phyloP scores from a whole-genome alignment of 1,140 invertebrate species.

The Ips nitidus region DNA sequence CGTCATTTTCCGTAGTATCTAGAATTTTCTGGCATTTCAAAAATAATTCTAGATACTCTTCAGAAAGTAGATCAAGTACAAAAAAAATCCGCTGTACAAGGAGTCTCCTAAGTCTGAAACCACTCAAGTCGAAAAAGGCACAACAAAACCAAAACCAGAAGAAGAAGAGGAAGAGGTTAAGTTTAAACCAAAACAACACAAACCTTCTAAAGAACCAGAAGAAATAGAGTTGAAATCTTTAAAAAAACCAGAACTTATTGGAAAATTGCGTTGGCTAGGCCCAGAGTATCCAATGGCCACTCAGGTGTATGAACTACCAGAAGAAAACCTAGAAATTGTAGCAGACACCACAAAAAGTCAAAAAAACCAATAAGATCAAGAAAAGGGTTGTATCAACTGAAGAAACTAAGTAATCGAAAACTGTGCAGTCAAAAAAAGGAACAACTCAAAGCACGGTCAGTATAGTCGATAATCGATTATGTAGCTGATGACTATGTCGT shows the following conservation, averaged over 20 bases:
- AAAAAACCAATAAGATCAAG: conserved; percentile 26
- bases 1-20: no score
- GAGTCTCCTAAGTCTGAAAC: conserved; percentile 46
- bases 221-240: conserved; percentile 35
- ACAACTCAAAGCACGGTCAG: conserved; percentile 14
- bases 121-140: conserved; percentile 32
- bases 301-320: conserved; percentile 28
- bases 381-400: conserved; percentile 19
- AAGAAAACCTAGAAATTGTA: conserved; percentile 18
- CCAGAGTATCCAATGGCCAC: conserved; percentile 16
- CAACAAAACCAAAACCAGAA: conserved; percentile 29
- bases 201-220: conserved; percentile 28
- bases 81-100: conserved; percentile 47
- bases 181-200: conserved; percentile 37
- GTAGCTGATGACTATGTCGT: conserved; percentile 14
- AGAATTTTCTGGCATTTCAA: no score
- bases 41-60: no score
- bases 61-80: conserved; percentile 34
- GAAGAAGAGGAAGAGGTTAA: conserved; percentile 12
- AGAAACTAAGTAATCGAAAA: conserved; percentile 25
- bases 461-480: neutral
- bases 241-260: conserved; percentile 15
- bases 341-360: conserved; percentile 17
- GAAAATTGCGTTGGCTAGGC: conserved; percentile 17
- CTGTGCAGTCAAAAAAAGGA: conserved; percentile 3